These are phyloP conservation scores for Holacanthella duospinosa DNA, from an alignment of 2,888 invertebrate genomes.

Conservation along the genomic window DNA sequence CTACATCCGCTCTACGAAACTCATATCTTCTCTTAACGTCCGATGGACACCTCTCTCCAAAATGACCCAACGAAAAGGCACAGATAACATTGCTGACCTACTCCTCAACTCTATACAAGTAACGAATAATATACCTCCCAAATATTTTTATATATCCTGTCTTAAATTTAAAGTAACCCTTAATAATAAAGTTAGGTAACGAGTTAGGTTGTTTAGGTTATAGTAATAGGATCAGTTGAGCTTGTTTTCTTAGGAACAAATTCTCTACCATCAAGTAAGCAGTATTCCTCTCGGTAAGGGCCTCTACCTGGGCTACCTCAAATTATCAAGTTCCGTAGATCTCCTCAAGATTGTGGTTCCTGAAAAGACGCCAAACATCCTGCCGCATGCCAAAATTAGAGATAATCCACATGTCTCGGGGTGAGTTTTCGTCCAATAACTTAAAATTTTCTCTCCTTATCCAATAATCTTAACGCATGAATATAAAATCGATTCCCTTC, in stretches of 20 bases:
- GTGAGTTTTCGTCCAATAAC: constrained; percentile 49
- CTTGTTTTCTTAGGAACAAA: constrained; percentile 48
- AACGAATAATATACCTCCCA: constrained; percentile 11
- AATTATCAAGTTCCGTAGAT: constrained; percentile 92
- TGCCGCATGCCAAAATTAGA: constrained; percentile 84
- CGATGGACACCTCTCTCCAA: constrained; percentile 85
- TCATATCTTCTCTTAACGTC: constrained; percentile 77
- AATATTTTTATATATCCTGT: not conserved
- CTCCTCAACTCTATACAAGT: constrained; percentile 76
- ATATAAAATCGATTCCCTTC: too few species aligned
- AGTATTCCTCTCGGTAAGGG: constrained; percentile 72
- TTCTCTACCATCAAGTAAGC: constrained; percentile 65
- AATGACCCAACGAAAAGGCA: constrained; percentile 33
- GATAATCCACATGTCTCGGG: constrained; percentile 93
- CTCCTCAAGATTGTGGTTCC: constrained; percentile 87
- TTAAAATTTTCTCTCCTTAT: not conserved
- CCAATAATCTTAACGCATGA: too few species aligned
- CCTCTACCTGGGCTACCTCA: constrained; percentile 88
- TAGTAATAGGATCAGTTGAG: too few species aligned
- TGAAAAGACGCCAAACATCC: constrained; percentile 80
- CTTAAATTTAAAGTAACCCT: too few species aligned
- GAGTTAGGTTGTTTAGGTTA: too few species aligned
- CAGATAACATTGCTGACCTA: constrained; percentile 42
- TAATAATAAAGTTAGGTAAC: too few species aligned
- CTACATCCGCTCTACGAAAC: constrained; percentile 66